Base-by-base conservation (phyloP, 2,113 vertebrate genomes). In the Gobio gobio region DNA sequence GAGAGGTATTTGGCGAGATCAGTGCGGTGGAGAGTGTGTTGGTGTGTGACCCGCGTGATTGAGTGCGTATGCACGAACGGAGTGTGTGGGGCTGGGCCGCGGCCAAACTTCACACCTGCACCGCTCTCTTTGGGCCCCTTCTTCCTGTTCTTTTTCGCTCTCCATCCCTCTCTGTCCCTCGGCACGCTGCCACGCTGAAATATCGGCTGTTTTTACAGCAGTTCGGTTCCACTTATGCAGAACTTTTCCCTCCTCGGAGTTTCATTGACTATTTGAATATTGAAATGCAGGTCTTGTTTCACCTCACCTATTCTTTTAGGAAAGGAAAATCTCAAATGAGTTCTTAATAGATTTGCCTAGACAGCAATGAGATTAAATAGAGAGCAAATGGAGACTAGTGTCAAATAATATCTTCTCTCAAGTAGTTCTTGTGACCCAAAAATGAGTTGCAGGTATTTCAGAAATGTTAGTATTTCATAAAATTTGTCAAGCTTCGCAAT, bases 101-200 rank as follows among this genome's bases (percentile, higher is more conserved):
- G 16, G 84, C 86, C 88, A 88, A 83, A 66, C 14, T 49, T 68
- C 78, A 77, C 91, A 91, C 89, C 91, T 91, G 90, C 88, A 89
- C 63, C 49, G 45, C 82, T 87, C 90, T 90, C 86, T 14, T 72
- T 51, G 78, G 61, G 73, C 75, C 84, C 45, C 77, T 59, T 87
- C 84, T 79, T 84, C 83, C 76, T 70, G 49, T 72, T 84, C 79
- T 82, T 18, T 73, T 22, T 74, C 54, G 0, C 20, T 75, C 74
- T 75, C 78, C 51, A 78, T 78, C 82, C 66, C 68, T 66, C 77
- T 61, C 72, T 81, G 70, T 75, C 83, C 61, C 43, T 16, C 82
- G 75, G 86, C 88, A 86, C 59, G 2, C 58, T 61, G 82, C 88
- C 88, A 87, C 78, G 56, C 79, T 86, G 86, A 77, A 85, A 81